Evolutionary conservation across 2,113 vertebrate species (phyloP).

Genomic region (Bubo blakistoni): DNA sequence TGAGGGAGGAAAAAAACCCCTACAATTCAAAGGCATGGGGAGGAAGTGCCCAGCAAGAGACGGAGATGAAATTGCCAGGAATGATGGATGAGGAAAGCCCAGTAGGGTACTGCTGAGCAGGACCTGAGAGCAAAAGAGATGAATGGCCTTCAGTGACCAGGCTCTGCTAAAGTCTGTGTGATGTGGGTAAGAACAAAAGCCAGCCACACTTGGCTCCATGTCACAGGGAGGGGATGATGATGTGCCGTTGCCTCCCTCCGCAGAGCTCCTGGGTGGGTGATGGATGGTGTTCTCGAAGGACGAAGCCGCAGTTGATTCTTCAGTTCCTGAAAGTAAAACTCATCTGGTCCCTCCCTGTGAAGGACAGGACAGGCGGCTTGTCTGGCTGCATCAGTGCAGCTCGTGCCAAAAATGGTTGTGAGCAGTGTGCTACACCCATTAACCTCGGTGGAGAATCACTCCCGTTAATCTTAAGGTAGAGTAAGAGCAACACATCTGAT

Average conservation of each 20-base stretch:
- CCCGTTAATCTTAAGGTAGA: neutral
- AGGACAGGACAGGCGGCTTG: neutral
- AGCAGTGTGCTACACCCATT: neutral
- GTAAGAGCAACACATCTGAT: neutral
- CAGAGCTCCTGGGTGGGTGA: neutral
- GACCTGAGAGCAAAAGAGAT: slow-evolving; percentile 7
- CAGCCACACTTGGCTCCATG: neutral
- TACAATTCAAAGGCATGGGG: neutral
- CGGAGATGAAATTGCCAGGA: neutral
- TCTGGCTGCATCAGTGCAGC: neutral
- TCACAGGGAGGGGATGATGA: neutral
- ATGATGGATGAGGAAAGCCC: slow-evolving; percentile 46
- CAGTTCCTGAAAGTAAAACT: neutral
- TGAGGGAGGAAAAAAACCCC: neutral
- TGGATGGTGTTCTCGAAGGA: neutral
- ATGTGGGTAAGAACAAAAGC: slow-evolving; percentile 31
- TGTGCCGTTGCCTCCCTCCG: neutral
- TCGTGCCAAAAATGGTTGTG: neutral
- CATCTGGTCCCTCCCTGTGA: neutral
- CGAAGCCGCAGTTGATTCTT: neutral
- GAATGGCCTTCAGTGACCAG: neutral
- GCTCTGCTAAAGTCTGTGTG: neutral
- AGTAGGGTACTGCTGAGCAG: neutral
- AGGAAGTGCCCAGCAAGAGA: slow-evolving; percentile 37
- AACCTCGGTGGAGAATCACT: fast-evolving